Evolutionary conservation across 2,888 invertebrate genomes (phyloP), one percentile per base, ranked within the genome.

Genomic region (Epicampocera succincta): DNA sequence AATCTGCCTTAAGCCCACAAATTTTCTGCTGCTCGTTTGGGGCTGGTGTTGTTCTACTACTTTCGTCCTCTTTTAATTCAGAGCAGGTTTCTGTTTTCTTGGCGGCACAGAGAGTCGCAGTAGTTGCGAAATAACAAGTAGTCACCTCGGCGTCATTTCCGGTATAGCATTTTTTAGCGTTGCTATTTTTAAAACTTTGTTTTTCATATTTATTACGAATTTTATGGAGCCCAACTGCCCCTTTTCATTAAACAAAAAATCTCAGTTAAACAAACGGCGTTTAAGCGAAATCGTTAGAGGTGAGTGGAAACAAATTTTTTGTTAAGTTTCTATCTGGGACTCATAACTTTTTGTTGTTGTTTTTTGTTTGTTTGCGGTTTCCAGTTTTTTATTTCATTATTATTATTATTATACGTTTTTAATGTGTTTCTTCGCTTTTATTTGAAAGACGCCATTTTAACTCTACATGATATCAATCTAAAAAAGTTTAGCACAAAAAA

Each of bases 111-210:
- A 17, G 19, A 25, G 25, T 40, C 17, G 29, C 8, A 15, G 15
- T 12, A 17, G 25, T 29, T 2, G 3, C 19, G 17, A 19, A 50
- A 42, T 40, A n/a, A 54, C 38, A 33, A 77, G 48, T 63, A 73
- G 68, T 69, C 68, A 81, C 56, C 33, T 40, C 69, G 81, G 77
- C 73, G 77, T 78, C 81, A 73, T 69, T 52, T 69, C 81, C 81
- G n/a, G 73, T 69, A 69, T 61, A 76, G 50, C 69, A 63, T 74
- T 74, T 63, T 71, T 21, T 38, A n/a, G 17, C 40, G 2, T 9
- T n/a, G 42, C 52, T 50, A 40, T 40, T 17, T 46, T 17, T 40
- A n/a, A 19, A 6, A 33, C 33, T 42, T 44, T 25, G 42, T 8
- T n/a, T 25, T 21, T 60, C n/a, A n/a, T n/a, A n/a, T n/a, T n/a